Evolutionary conservation across 1,140 invertebrate species (phyloP), one percentile per base, ranked within the genome.

Genomic region (Neoseiulus cucumeris): DNA sequence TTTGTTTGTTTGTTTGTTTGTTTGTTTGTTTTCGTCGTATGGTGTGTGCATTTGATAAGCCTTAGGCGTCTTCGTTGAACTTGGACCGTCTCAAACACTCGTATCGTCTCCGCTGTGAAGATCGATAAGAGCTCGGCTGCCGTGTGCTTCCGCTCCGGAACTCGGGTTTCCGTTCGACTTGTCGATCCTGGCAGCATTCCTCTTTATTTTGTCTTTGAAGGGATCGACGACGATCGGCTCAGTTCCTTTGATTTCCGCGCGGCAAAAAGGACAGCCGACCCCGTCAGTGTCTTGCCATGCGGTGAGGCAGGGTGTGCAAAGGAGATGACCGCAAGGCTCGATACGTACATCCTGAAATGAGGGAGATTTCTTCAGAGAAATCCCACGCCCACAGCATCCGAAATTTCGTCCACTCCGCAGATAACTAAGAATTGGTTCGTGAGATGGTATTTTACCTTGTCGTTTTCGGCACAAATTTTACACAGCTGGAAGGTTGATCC

Each of bases 381-480:
- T n/a, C n/a, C n/a, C n/a, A n/a, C n/a, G n/a, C n/a, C n/a, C n/a
- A n/a, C n/a, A n/a, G 33, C 4, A 39, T 6, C 9, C 33, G 33
- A 39, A 39, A 39, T 9, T 4, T 39, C 33, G 9, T 39, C 33
- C 4, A 9, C 33, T 4, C 4, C 4, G 33, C 33, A 4, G 33
- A 4, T 39, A 39, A 39, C 4, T 39, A 39, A 4, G 33, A 20
- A 20, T 59, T 25, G 22, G 14, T 59, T 14, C 4, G 45, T 47
- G 18, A 18, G 51, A 47, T 14, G 45, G n/a, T n/a, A n/a, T n/a
- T 9, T 1, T 59, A 59, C 51, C 78, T 99, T 99, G 76, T 98
- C 92, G 75, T 97, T 95, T 76, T 98, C 96, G 0, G 94, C 93
- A 78, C 96, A 99, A 68, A 99, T 99, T 81, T 99, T 99, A 77